Percentiles rank a stretch among this genome's conserved stretches.
Conservation (phyloP, 2,888 invertebrate genomes). For the Cephonodes hylas region DNA sequence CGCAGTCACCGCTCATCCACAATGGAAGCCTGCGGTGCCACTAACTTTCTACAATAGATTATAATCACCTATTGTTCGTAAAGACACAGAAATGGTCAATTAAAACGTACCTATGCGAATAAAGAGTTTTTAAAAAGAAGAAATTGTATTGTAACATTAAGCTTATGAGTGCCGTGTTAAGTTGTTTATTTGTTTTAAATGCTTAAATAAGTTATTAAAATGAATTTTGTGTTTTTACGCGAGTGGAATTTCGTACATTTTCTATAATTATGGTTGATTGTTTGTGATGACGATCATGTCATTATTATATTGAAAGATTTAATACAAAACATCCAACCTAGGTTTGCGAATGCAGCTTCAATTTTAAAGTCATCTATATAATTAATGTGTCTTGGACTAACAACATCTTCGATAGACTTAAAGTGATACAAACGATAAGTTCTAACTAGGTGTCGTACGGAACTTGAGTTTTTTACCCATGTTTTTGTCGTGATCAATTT, state of each 20-base stretch:
- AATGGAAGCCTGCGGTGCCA: slow-evolving; percentile 70
- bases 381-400: too few species aligned
- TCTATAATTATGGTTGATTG: too few species aligned
- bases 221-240: too few species aligned
- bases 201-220: too few species aligned
- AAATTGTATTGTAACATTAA: slow-evolving; percentile 15
- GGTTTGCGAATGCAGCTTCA: too few species aligned
- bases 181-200: not conserved
- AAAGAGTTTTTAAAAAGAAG: slow-evolving; percentile 21
- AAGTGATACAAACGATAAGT: too few species aligned
- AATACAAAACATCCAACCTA: too few species aligned
- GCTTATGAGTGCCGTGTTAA: not conserved
- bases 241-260: too few species aligned
- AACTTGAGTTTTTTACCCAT: not conserved
- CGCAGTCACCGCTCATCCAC: slow-evolving; percentile 60
- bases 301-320: too few species aligned
- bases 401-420: too few species aligned
- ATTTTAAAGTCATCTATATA: too few species aligned
- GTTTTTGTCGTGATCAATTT: not conserved
- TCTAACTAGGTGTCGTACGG: not conserved
- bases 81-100: slow-evolving; percentile 62
- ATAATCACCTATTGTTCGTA: slow-evolving; percentile 78
- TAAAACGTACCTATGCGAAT: slow-evolving; percentile 41
- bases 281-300: too few species aligned
- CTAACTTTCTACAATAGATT: slow-evolving; percentile 66